Evolutionary conservation across 1,140 invertebrate genomes (phyloP).

Genomic region (Aphaenogaster rudis): DNA sequence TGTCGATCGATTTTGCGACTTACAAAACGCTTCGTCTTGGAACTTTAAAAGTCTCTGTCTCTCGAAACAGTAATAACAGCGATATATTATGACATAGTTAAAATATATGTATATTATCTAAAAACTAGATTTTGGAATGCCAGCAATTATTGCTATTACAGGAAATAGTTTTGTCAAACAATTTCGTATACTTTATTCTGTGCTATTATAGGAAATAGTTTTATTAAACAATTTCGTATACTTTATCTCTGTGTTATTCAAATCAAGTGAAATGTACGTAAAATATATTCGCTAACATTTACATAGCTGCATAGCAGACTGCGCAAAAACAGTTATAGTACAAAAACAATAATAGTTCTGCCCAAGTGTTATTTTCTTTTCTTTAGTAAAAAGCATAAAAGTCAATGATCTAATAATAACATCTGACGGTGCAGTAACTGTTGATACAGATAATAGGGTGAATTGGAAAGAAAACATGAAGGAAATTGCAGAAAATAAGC

Average conservation of each 20-base stretch:
- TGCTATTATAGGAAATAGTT: background rate
- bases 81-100: background rate
- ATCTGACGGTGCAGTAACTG: slow-evolving; percentile 6
- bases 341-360: slow-evolving; percentile 41
- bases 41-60: background rate
- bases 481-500: slow-evolving; percentile 47
- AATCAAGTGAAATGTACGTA: slow-evolving; percentile 3
- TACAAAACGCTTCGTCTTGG: background rate
- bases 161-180: slow-evolving; percentile 3
- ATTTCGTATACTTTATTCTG: slow-evolving; percentile 5
- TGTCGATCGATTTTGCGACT: background rate
- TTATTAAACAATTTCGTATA: slow-evolving; percentile 11
- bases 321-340: slow-evolving; percentile 19
- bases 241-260: slow-evolving; percentile 10
- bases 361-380: slow-evolving; percentile 29
- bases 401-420: slow-evolving; percentile 26
- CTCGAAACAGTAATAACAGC: background rate
- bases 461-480: slow-evolving; percentile 35
- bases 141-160: background rate
- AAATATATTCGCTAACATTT: slow-evolving; percentile 21
- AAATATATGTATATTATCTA: background rate
- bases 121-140: background rate
- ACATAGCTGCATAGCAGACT: background rate
- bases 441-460: slow-evolving; percentile 52
- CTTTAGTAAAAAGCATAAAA: slow-evolving; percentile 34